Evolutionary conservation across 2,113 vertebrate genomes (phyloP).

Genomic region (Gasterosteus nipponicus): DNA sequence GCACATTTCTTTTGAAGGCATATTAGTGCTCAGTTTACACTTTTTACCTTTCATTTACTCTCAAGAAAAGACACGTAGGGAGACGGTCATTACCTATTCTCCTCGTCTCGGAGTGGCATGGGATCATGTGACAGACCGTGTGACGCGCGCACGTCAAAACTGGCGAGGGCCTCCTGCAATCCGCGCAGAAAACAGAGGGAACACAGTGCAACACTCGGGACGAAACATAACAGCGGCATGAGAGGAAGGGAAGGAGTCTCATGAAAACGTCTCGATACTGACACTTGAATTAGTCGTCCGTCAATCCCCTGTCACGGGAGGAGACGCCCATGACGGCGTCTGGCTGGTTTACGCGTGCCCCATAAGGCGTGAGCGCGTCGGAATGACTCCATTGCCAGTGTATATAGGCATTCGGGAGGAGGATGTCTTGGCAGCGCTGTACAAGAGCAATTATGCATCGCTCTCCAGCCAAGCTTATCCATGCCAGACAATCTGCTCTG

Average conservation of each 20-base stretch:
- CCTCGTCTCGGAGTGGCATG: slow-evolving; percentile 70
- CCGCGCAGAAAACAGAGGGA: slow-evolving; percentile 73
- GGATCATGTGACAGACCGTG: slow-evolving; percentile 73
- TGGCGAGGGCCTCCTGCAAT: slow-evolving; percentile 76
- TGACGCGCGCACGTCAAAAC: slow-evolving; percentile 67
- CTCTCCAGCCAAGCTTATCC: slow-evolving; percentile 63
- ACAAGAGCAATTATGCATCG: slow-evolving; percentile 68
- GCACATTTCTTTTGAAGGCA: neutral
- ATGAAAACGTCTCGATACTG: slow-evolving; percentile 43
- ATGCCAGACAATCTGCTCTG: slow-evolving; percentile 75
- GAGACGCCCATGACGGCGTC: slow-evolving; percentile 20
- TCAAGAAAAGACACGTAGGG: neutral
- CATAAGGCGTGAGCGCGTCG: slow-evolving; percentile 62
- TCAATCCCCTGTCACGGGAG: slow-evolving; percentile 60
- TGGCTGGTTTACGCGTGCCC: slow-evolving; percentile 45
- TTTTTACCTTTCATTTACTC: neutral
- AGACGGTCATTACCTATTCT: slow-evolving; percentile 65
- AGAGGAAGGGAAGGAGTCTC: slow-evolving; percentile 57
- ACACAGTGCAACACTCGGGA: slow-evolving; percentile 11
- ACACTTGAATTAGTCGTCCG: slow-evolving; percentile 58
- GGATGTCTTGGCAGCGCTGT: slow-evolving; percentile 67
- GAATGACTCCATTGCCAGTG: slow-evolving; percentile 65
- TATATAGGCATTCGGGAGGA: slow-evolving; percentile 66
- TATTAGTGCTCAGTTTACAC: neutral
- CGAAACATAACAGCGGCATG: slow-evolving; percentile 37